A percentile compares a stretch with the other conserved stretches of the same genome.
Evolutionary conservation across 2,113 vertebrate genomes (phyloP).

Genomic region (Callithrix jacchus): DNA sequence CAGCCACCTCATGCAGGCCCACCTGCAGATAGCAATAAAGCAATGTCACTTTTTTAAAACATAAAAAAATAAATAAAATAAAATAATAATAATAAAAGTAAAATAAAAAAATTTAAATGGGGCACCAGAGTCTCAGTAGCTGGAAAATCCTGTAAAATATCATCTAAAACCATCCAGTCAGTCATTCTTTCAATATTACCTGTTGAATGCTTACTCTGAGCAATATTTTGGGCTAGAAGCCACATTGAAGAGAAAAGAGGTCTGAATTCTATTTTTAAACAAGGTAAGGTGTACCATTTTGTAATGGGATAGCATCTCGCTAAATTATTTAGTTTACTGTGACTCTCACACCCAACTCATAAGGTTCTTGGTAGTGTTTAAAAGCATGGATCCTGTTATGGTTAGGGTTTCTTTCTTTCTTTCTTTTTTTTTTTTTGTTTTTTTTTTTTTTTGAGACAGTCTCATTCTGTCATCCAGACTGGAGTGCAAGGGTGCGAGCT

Average conservation of each 20-base stretch:
- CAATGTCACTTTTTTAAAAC: constrained; percentile 29
- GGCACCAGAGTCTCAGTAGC: neutral
- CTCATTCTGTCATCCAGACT: too few species aligned
- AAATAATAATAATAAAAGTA: too few species aligned
- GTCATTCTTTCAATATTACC: neutral
- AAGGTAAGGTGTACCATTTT: neutral
- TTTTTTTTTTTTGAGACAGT: too few species aligned
- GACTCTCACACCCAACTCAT: neutral
- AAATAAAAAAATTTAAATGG: neutral
- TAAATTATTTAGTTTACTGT: neutral
- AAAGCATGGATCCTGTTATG: neutral
- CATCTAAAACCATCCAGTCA: neutral
- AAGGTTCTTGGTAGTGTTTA: neutral
- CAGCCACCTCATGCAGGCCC: neutral
- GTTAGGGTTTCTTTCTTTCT: neutral
- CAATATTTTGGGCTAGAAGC: neutral
- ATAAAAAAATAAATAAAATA: neutral
- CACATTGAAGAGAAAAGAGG: neutral
- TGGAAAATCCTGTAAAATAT: neutral
- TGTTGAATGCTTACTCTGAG: neutral
- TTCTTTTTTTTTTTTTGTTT: too few species aligned
- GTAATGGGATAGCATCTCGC: neutral
- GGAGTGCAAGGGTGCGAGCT: too few species aligned
- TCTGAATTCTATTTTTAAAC: constrained; percentile 1
- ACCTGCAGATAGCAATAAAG: constrained; percentile 59